Conservation (phyloP, 2,888 invertebrate species). For the Molanna angustata region DNA sequence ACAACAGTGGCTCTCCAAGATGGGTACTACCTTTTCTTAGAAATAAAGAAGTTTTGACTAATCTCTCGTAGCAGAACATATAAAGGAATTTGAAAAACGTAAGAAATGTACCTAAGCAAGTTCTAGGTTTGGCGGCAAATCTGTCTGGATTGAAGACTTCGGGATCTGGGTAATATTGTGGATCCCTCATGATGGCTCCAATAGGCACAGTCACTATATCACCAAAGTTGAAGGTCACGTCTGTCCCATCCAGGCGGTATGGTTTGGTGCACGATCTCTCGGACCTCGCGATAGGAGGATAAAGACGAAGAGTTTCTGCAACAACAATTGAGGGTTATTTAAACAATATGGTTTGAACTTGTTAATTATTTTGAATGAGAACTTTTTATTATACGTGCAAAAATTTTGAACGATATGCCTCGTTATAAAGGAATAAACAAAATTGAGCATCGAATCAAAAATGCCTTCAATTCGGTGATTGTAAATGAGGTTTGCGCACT, state of each 20-base stretch:
- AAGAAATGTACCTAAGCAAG: conserved; percentile 51
- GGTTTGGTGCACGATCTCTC: conserved; percentile 55
- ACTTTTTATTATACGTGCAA: too few relatives aligned
- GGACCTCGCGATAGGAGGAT: conserved; percentile 54
- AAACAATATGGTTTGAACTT: not conserved
- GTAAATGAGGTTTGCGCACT: too few relatives aligned
- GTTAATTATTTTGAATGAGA: too few relatives aligned
- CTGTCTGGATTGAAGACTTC: too few relatives aligned
- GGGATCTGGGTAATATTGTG: conserved; percentile 56
- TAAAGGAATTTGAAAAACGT: conserved; percentile 49
- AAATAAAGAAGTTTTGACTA: too few relatives aligned
- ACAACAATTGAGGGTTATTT: too few relatives aligned
- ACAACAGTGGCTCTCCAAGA: too few relatives aligned
- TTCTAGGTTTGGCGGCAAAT: conserved; percentile 57
- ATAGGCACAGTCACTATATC: conserved; percentile 48
- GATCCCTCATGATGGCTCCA: conserved; percentile 54
- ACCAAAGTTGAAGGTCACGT: conserved; percentile 47
- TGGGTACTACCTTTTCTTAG: too few relatives aligned
- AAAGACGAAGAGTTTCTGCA: conserved; percentile 57
- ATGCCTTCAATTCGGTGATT: too few relatives aligned
- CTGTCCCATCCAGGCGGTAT: conserved; percentile 51
- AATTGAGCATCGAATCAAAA: too few relatives aligned
- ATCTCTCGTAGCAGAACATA: conserved; percentile 57
- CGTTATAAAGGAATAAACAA: too few relatives aligned
- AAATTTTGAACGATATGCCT: too few relatives aligned